Base-by-base conservation (phyloP, 2,797 vertebrate genomes). In the Naso thynnoides region DNA sequence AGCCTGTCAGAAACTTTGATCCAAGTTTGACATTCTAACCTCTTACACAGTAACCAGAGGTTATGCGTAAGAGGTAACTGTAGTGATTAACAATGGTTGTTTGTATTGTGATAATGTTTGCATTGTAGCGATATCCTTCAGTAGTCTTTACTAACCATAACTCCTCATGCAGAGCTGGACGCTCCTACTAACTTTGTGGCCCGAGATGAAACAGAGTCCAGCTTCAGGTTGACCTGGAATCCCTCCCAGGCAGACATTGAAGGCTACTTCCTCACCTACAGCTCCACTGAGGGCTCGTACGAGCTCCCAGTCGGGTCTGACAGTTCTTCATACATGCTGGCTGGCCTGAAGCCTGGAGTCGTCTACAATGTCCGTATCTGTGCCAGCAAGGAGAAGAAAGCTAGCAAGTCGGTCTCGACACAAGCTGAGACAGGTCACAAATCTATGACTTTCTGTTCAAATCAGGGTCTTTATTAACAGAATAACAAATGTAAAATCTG, bases 241-340 rank as follows among this genome's bases (percentile, higher is more conserved):
- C 83, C 76, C 2, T 89, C 92, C 57, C 90, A 64, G 84, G 94
- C 92, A 3, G 67, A 87, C 27, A 82, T 94, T 41, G 95, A 96
- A 63, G 92, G 90, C 75, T 96, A 96, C 65, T 24, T 91, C 74
- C 83, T 95, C 62, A 94, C 77, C 65, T 95, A 95, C 82, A 89
- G 84, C 66, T 95, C 94, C 0, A 76, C 84, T 14, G 87, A 93
- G 4, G 93, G 95, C 42, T 84, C 90, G 56, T 84, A 83, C 60
- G 73, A 64, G 52, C 78, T 92, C 24, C 78, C 76, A 0, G 70
- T 96, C 39, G 87, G 85, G 27, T 85, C 93, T 77, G 92, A 94
- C 39, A 89, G 78, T 76, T 89, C 52, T 60, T 85, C 91, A 50
- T 78, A 93, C 19, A 47, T 59, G 21, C 86, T 96, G 81, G 91